Base-by-base conservation (phyloP, 1,140 invertebrate genomes). In the Drosophila prosaltans region DNA sequence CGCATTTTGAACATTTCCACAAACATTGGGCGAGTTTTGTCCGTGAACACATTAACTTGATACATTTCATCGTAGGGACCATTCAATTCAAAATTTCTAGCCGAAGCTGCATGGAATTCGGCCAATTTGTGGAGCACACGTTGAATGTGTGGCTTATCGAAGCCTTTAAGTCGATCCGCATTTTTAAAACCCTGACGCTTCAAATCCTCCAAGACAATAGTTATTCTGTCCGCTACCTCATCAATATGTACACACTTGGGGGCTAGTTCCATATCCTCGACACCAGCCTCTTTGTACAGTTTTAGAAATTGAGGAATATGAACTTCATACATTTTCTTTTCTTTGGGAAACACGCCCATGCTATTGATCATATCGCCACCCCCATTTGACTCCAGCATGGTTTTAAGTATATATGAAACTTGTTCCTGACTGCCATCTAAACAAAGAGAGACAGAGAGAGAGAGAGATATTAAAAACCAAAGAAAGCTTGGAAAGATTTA, bases 171-270 rank as follows among this genome's bases (percentile, higher is more conserved):
- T 26, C 94, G 92, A 72, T 93, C 85, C 1, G 92, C 92, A 92
- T 95, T 95, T 26, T 92, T 81, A 74, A 93, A 95, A 0, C 94
- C 93, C 8, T 92, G 78, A 9, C 90, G 85, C n/a, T 92, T 81
- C 1, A 95, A 80, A 85, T 95, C 94, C 58, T 95, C 94, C 10
- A 95, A 78, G 0, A 94, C 90, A 2, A 95, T 74, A 0, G 74
- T 84, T 2, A 74, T 91, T 0, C 75, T 36, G 1, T 90, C 83
- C 0, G 76, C 66, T 1, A 62, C 76, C 9, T 72, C 41, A n/a
- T 91, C 81, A 11, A 81, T 58, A 21, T 73, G 64, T 6, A 90
- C 45, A 21, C 90, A 89, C 28, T 73, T 76, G 4, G 90, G 90
- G 0, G 72, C 83, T 40, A 91, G 39, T 26, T 84, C 66, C 32